These are phyloP conservation scores for Stylophora pistillata DNA, from an alignment of 64 coral and sea anemone genomes.

Conservation along the genomic window DNA sequence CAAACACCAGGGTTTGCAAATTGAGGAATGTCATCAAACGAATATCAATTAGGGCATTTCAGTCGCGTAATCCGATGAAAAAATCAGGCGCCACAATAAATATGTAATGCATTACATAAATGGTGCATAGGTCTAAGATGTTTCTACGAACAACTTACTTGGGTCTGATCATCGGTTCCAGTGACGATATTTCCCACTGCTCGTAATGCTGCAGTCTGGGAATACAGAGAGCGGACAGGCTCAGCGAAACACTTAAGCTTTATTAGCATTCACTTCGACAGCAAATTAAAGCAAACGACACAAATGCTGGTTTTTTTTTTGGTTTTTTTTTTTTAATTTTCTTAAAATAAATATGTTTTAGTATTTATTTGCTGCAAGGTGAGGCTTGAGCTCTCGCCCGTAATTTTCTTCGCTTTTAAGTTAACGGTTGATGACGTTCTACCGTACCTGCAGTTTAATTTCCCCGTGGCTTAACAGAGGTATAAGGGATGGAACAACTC, in stretches of 20 bases:
- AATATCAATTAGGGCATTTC: no score
- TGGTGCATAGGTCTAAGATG: no score
- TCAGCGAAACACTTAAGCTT: not conserved
- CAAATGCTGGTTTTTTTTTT: no score
- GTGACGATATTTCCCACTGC: slow-evolving; percentile 98
- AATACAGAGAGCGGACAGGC: not conserved
- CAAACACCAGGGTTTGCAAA: not conserved
- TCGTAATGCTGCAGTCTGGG: slow-evolving; percentile 93
- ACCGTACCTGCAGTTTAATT: slow-evolving; percentile 91
- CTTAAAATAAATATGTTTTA: not conserved
- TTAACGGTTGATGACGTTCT: not conserved
- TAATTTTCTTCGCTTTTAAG: not conserved
- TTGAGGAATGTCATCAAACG: not conserved
- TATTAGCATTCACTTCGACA: not conserved
- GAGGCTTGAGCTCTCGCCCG: not conserved
- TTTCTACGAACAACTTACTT: slow-evolving; percentile 33
- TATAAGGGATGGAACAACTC: slow-evolving; percentile 87
- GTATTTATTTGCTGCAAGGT: not conserved
- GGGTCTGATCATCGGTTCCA: slow-evolving; percentile 98
- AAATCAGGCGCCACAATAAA: no score
- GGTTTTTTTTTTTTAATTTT: no score
- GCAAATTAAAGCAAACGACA: no score
- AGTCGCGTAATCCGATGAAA: no score
- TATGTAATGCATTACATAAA: no score
- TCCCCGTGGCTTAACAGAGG: slow-evolving; percentile 87